Evolutionary conservation across 2,888 invertebrate genomes (phyloP), one percentile per base, ranked within the genome.

Genomic region (Eupithecia vulgata): DNA sequence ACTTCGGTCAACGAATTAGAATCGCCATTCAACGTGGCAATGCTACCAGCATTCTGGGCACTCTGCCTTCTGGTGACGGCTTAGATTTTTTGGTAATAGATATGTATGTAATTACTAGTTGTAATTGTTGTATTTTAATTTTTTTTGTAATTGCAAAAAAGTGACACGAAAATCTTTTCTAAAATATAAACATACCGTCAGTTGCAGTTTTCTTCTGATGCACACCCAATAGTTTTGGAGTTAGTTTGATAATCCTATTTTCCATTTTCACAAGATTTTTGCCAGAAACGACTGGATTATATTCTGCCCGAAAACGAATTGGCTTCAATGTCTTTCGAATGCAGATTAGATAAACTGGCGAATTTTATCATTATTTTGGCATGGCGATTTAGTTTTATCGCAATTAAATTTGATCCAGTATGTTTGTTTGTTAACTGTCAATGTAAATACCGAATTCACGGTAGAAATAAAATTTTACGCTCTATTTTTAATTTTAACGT

Each of bases 291-390:
- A 85, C 82, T 77, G 79, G 78, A 82, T 83, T 84, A 82, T 75
- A 75, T 79, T 77, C 77, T 75, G 72, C 80, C 76, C 80, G 79
- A 87, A 87, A 88, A 88, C 85, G 86, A 86, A 85, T 85, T 79
- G 81, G 81, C 83, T 84, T 81, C 76, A 80, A 84, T 80, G 78
- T 80, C 82, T 81, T 84, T 81, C 81, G 78, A 76, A 68, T 74
- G 48, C 67, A 80, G 92, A 92, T 92, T 87, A 92, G 91, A 92
- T 91, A 74, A 74, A 87, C 71, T 81, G 79, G 77, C 76, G 75
- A 78, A 76, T 79, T 85, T 89, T 91, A 88, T 89, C 88, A 70
- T 67, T 52, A 72, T 74, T 74, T 74, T 74, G 75, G 71, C 73
- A 61, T 71, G 74, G 67, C 75, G 66, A 62, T 64, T 64, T 64